A percentile compares a stretch with the other conserved stretches of the same genome.
Evolutionary conservation across 2,888 invertebrate species (phyloP).

Genomic region (Metallyticus violacea): DNA sequence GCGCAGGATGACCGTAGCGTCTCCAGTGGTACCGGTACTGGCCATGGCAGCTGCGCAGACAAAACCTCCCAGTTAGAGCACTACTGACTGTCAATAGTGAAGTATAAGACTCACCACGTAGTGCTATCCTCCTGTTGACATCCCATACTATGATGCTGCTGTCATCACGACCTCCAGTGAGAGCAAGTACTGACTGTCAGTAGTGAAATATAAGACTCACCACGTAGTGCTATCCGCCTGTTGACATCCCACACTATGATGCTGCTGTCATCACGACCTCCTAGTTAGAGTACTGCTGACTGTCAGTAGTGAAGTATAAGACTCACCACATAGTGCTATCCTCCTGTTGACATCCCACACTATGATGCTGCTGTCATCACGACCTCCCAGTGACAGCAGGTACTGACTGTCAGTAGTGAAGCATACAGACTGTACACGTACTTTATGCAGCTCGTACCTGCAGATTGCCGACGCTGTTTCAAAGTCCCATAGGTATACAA

Average conservation of each 20-base stretch:
- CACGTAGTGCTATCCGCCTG: conserved; percentile 57
- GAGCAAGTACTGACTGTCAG: conserved; percentile 75
- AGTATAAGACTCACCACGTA: conserved; percentile 64
- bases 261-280: conserved; percentile 87
- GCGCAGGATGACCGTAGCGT: conserved; percentile 58
- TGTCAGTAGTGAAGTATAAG: conserved; percentile 80
- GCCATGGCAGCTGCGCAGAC: conserved; percentile 50
- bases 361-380: conserved; percentile 84
- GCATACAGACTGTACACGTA: conserved; percentile 78
- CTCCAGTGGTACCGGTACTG: conserved; percentile 69
- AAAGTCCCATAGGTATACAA: conserved; percentile 86
- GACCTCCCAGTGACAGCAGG: conserved; percentile 82
- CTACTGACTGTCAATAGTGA: too few species aligned
- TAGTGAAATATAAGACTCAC: conserved; percentile 74
- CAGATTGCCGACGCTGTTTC: conserved; percentile 58
- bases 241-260: conserved; percentile 81
- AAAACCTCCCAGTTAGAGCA: too few species aligned
- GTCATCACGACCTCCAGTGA: conserved; percentile 87
- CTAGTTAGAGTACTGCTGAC: conserved; percentile 79
- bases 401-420: conserved; percentile 80
- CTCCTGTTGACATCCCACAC: conserved; percentile 73
- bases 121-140: conserved; percentile 55
- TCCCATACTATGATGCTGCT: conserved; percentile 86
- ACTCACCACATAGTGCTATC: conserved; percentile 59
- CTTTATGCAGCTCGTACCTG: conserved; percentile 82